Evolutionary conservation across 2,888 invertebrate species (phyloP), one percentile per base, ranked within the genome.

Genomic region (Colostygia pectinataria): DNA sequence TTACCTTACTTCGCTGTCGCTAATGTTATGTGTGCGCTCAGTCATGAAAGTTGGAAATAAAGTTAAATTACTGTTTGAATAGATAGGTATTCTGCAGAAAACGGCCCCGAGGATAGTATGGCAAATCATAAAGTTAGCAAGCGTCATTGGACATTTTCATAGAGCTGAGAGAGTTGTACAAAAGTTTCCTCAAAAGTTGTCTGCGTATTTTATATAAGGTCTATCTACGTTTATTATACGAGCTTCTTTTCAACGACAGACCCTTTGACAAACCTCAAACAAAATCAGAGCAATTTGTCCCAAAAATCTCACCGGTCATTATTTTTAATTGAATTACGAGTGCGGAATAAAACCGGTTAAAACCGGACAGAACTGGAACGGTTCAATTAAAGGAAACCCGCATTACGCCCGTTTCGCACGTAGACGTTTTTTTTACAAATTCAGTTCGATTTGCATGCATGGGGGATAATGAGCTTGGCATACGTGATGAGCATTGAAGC

Each of bases 341-440:
- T 27, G 23, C 36, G 37, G 45, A 46, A 51, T 51, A 37, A 41
- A 51, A 45, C 37, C 28, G 10, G 38, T 38, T 32, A 24, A 34
- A 33, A 25, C 20, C 18, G 29, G 49, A 50, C 39, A 15, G 18
- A 48, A 49, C 28, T 45, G 41, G 37, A 45, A 37, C 31, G 38
- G 41, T 32, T 45, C 37, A 41, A 41, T 51, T 46, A 46, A 41
- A 41, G 45, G 37, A 42, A 39, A 23, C 51, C 41, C 45, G 45
- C 41, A 46, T 45, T 38, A 15, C 15, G 15, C 13, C 8, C 55
- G 53, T 49, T 61, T 61, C 27, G 37, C 65, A 66, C 71, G 67
- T 68, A 61, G 58, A 56, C 65, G 32, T 63, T 65, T 72, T 71
- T 69, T 66, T 71, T 66, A 49, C 56, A 49, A 61, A 59, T 56